A percentile compares a stretch with the other conserved stretches of the same genome.
Conservation (phyloP, 2,113 vertebrate species). For the Recurvirostra avosetta region DNA sequence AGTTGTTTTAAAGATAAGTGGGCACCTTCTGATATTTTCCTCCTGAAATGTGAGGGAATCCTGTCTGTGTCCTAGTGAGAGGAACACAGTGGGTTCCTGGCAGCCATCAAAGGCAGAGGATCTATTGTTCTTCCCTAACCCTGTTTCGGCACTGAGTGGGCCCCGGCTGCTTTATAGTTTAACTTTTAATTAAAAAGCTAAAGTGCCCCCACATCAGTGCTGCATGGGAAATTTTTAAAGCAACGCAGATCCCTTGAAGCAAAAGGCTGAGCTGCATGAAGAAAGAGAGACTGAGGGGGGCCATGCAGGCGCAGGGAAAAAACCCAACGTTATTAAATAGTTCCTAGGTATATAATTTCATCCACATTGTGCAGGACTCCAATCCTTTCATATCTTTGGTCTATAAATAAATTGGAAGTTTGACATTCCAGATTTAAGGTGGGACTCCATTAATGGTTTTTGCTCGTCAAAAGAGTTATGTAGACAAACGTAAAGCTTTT, state of each 20-base stretch:
- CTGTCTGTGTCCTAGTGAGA: neutral
- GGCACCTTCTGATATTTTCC: neutral
- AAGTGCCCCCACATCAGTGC: neutral
- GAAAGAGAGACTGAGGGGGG: neutral
- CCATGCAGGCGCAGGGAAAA: neutral
- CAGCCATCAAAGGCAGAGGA: neutral
- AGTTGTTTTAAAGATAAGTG: neutral
- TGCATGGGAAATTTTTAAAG: neutral
- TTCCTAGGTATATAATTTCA: neutral
- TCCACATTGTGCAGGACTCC: neutral
- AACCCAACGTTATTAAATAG: neutral
- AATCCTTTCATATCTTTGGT: neutral
- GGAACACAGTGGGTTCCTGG: rapidly evolving
- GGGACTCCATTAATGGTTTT: neutral
- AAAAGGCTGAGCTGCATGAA: neutral
- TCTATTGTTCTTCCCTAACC: neutral
- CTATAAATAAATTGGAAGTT: neutral
- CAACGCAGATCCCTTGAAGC: neutral
- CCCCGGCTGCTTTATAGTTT: neutral
- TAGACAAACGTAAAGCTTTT: neutral
- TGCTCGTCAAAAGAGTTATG: neutral
- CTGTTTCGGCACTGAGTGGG: neutral
- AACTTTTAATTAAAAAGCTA: neutral
- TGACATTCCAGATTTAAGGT: neutral
- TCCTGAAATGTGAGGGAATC: neutral